Base-by-base conservation (phyloP, 2,888 invertebrate species). In the Meloe dianella region DNA sequence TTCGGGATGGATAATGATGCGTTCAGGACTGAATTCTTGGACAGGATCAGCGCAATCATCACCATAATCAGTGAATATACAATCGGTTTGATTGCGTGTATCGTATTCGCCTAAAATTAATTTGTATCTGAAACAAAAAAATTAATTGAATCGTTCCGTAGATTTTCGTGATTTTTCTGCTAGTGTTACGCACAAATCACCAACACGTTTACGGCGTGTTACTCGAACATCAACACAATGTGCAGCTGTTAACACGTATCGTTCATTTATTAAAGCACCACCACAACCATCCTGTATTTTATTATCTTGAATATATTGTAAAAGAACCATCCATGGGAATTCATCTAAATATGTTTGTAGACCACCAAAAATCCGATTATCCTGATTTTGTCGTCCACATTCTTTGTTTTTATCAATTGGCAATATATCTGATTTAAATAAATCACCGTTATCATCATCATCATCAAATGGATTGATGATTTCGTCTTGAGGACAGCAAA, bases 41-140 rank as follows among this genome's bases (percentile, higher is more conserved):
- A 68, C 63, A 32, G 77, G 75, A 68, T 77, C 76, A 12, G 78
- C 76, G 68, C 79, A 79, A 51, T 77, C 71, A 60, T 61, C 63
- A 12, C 75, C 75, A 58, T 64, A 73, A 41, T 71, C 68, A 12
- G 65, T 60, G 54, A 73, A 73, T 41, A 77, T 68, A 79, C 91
- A 91, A 76, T 91, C 91, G 0, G 85, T 82, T 41, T 87, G 86
- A 1, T 85, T 87, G 71, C 87, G 86, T 0, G 85, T 87, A 76
- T 91, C 88, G 74, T 89, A 90, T 81, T 91, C 91, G 0, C 91
- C 91, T 47, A 91, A 81, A 12, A 90, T 86, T 2, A 88, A 86
- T 51, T 85, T 83, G 69, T 84, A 82, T 66, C 88, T 89, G 74
- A n/a, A 80, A 79, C 67, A 72, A 70, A 57, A 12, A 60, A 32